Conservation (phyloP, 2,113 vertebrate genomes). For the Podarcis muralis region DNA sequence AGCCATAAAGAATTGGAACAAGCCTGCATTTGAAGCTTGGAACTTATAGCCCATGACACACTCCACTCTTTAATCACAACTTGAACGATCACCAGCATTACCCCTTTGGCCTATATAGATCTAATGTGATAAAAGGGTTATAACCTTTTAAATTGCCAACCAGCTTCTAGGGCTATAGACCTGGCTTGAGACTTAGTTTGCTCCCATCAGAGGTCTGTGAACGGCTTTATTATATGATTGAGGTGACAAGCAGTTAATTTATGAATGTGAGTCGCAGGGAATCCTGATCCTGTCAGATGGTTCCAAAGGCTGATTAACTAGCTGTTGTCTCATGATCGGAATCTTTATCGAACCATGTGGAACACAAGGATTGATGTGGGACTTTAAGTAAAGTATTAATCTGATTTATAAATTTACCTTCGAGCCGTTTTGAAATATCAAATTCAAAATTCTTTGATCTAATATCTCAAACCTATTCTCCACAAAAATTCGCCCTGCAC, state of each 20-base stretch:
- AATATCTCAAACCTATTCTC: not conserved
- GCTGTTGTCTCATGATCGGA: not conserved
- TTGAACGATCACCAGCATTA: not conserved
- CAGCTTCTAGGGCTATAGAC: not conserved
- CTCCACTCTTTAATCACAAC: not conserved
- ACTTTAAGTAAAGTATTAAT: not conserved
- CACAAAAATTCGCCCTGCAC: not conserved
- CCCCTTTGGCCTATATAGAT: not conserved
- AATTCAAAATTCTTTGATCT: too few relatives aligned
- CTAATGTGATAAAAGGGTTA: not conserved
- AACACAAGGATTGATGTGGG: too few relatives aligned
- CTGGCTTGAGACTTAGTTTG: not conserved
- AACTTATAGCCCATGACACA: not conserved
- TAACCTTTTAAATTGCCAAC: not conserved
- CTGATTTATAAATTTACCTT: not conserved
- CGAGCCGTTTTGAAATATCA: too few relatives aligned
- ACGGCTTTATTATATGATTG: not conserved
- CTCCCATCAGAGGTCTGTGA: not conserved
- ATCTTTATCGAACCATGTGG: not conserved
- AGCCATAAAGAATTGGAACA: not conserved
- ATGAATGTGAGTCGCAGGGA: not conserved
- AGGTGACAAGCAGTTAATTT: too few relatives aligned
- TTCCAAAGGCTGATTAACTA: not conserved
- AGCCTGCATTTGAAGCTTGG: not conserved
- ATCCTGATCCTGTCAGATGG: not conserved